Percentiles rank a stretch among this genome's conserved stretches.
Conservation (phyloP, 2,113 vertebrate genomes). For the Scomber scombrus region DNA sequence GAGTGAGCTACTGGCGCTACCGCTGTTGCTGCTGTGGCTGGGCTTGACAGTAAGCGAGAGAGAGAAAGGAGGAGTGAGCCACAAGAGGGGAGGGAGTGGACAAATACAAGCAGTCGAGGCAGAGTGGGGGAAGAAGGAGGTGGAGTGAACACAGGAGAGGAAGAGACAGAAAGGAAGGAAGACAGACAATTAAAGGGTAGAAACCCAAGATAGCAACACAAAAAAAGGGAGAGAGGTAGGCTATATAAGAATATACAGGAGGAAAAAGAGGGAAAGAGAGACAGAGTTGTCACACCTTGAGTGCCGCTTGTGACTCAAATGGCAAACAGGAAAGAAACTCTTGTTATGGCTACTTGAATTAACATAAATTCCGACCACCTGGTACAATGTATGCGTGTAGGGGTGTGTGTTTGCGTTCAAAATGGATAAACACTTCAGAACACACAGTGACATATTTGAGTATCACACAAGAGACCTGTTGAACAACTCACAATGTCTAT, state of each 20-base stretch:
- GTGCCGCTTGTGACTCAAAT: slow-evolving; percentile 78
- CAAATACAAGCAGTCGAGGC: slow-evolving; percentile 61
- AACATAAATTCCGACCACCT: slow-evolving; percentile 41
- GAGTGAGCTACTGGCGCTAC: slow-evolving; percentile 59
- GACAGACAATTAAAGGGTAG: slow-evolving; percentile 67
- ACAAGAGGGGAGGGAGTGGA: slow-evolving; percentile 57
- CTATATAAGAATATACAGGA: slow-evolving; percentile 15
- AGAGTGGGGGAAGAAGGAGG: slow-evolving; percentile 34
- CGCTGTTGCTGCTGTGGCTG: slow-evolving; percentile 71
- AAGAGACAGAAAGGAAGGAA: slow-evolving; percentile 73
- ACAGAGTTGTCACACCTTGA: slow-evolving; percentile 69
- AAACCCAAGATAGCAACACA: slow-evolving; percentile 61
- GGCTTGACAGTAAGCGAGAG: slow-evolving; percentile 62
- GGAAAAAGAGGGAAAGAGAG: slow-evolving; percentile 1
- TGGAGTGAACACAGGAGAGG: slow-evolving; percentile 61
- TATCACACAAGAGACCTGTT: slow-evolving; percentile 35
- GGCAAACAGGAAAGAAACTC: slow-evolving; percentile 73
- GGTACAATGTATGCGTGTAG: background rate
- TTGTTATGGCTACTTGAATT: slow-evolving; percentile 71
- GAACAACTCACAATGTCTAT: slow-evolving; percentile 5
- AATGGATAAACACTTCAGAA: slow-evolving; percentile 48
- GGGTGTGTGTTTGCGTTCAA: slow-evolving; percentile 28
- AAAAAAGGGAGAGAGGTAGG: slow-evolving; percentile 31
- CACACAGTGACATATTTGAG: slow-evolving; percentile 22
- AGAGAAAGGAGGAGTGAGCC: slow-evolving; percentile 33